Conservation (phyloP, 2,888 invertebrate genomes). For the Sinohyriopsis cumingii region DNA sequence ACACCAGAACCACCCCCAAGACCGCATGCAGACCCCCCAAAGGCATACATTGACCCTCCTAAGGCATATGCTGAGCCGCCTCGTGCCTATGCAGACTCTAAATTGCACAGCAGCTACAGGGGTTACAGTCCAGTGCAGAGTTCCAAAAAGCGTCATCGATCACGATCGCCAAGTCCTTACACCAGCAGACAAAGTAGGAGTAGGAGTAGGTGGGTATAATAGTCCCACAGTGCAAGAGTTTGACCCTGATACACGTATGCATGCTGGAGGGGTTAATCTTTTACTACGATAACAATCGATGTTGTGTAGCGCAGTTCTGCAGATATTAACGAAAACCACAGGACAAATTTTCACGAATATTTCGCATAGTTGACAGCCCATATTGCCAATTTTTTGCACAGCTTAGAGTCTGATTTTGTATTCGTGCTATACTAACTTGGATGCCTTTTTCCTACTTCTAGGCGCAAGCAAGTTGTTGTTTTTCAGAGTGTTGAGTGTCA, state of each 20-base stretch:
- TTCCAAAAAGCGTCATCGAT: slow-evolving; percentile 55
- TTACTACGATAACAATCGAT: too few relatives aligned
- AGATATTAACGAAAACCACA: too few relatives aligned
- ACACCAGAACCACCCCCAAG: slow-evolving; percentile 31
- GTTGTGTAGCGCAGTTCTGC: too few relatives aligned
- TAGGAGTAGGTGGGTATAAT: background rate
- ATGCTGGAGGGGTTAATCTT: too few relatives aligned
- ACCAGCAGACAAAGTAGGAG: slow-evolving; percentile 30
- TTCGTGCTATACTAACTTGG: background rate
- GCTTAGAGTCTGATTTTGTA: background rate
- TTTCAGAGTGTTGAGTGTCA: too few relatives aligned
- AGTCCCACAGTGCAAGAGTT: too few relatives aligned
- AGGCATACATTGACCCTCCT: slow-evolving; percentile 58
- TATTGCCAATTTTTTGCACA: too few relatives aligned
- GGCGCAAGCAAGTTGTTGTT: too few relatives aligned
- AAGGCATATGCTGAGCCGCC: slow-evolving; percentile 56
- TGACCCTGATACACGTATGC: too few relatives aligned
- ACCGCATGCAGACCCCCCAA: slow-evolving; percentile 15
- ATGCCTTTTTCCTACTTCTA: background rate
- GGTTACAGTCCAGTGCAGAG: slow-evolving; percentile 41
- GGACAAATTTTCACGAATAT: too few relatives aligned
- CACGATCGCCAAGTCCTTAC: slow-evolving; percentile 50
- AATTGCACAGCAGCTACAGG: slow-evolving; percentile 25
- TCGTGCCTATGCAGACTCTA: slow-evolving; percentile 39
- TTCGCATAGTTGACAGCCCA: too few relatives aligned